phyloP scores from a whole-genome alignment of 2,797 vertebrate species.

The Mormyrops attenuatus region DNA sequence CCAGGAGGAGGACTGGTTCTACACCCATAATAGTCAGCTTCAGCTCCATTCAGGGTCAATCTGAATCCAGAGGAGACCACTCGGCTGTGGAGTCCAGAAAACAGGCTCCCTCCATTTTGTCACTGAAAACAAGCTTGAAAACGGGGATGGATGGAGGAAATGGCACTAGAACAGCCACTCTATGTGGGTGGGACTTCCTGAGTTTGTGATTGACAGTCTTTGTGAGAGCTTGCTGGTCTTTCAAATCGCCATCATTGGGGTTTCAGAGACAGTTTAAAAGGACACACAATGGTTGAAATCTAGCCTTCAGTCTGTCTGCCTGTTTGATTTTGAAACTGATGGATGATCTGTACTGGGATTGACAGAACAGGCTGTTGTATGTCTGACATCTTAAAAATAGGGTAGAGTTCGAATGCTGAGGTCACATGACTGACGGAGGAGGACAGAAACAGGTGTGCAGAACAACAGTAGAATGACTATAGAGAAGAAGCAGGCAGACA shows the following conservation, averaged over 20 bases:
- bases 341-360: neutral
- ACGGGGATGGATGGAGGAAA: neutral
- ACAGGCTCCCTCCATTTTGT: neutral
- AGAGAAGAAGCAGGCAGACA: neutral
- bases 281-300: neutral
- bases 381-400: slow-evolving; percentile 7
- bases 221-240: slow-evolving; percentile 42
- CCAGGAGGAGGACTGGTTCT: slow-evolving; percentile 5
- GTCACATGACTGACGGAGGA: slow-evolving; percentile 17
- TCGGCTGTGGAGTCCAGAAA: neutral
- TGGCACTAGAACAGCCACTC: slow-evolving; percentile 24
- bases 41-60: neutral
- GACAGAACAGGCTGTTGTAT: neutral
- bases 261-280: neutral
- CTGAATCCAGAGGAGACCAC: neutral
- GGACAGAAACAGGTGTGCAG: slow-evolving; percentile 37
- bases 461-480: slow-evolving; percentile 30
- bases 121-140: neutral
- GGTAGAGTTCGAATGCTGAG: neutral
- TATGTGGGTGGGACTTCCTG: slow-evolving; percentile 54
- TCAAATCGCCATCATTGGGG: neutral
- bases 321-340: neutral
- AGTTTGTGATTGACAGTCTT: slow-evolving; percentile 60
- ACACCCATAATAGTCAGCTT: slow-evolving; percentile 3
- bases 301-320: slow-evolving; percentile 2